Evolutionary conservation across 2,113 vertebrate species (phyloP), one percentile per base, ranked within the genome.

Genomic region (Podiceps cristatus): DNA sequence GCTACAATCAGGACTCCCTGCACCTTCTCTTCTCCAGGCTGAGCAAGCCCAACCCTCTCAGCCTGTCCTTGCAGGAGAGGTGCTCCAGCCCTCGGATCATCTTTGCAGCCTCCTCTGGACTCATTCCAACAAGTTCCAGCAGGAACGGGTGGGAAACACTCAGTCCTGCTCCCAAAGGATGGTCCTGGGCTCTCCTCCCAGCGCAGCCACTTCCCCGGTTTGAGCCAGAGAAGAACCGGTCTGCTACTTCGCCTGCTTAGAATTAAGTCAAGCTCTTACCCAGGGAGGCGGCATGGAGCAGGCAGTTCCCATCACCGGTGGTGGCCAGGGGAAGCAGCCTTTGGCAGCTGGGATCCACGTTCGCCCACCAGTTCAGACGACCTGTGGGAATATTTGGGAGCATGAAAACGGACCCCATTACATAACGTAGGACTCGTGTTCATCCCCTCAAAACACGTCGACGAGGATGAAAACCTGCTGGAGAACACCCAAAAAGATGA

Each of bases 291-390:
- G 99, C 99, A 0, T 99, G 99, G 37, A 99, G 98, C 69, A 99
- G 98, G 96, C 99, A 99, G 80, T 99, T 99, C 69, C 99, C 99
- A 0, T 99, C 99, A 0, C 99, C 99, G 1, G 99, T 99, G 7
- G 99, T 99, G 28, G 99, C 99, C 97, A 99, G 94, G 11, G 99
- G 99, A 42, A 99, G 98, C 75, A 99, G 98, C 78, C 98, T 98
- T 94, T 99, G 99, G 96, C 99, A 99, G 85, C 98, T 99, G 22
- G 99, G 98, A 47, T 99, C 99, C 78, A 99, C 98, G 12, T 98
- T 98, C 1, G 98, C 99, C 99, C 99, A 99, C 99, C 99, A 99
- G 97, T 99, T 99, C 75, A 99, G 98, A 4, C 99, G 99, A 44
- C 99, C 99, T 99, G 94, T 5, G 76, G 88, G 76, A 20, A 92